Evolutionary conservation across 1,140 invertebrate species (phyloP).

Genomic region (Euura lappo): DNA sequence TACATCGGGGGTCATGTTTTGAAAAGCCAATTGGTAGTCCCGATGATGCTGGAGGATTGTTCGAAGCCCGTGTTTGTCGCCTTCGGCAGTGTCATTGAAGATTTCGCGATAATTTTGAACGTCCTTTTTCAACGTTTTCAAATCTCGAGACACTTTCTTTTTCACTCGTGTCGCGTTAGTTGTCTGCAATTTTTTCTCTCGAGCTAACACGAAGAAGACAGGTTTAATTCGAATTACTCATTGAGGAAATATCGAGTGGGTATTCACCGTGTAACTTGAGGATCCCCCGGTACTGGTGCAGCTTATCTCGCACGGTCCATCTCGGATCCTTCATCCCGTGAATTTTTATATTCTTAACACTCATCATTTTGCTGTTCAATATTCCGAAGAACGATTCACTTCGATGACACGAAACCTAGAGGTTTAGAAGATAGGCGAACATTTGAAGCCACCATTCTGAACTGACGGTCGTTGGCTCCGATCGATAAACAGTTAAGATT

Average conservation of each 20-base stretch:
- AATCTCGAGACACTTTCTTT: constrained; percentile 62
- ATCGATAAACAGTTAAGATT: neutral
- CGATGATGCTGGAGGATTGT: constrained; percentile 62
- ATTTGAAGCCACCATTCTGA: neutral
- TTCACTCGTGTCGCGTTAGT: constrained; percentile 61
- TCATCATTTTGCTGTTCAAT: constrained; percentile 55
- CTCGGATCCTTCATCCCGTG: constrained; percentile 66
- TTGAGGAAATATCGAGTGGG: neutral
- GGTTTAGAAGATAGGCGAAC: neutral
- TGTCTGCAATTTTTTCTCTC: constrained; percentile 64
- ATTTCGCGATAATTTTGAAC: constrained; percentile 63
- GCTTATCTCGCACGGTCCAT: constrained; percentile 69
- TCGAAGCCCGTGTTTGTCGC: constrained; percentile 63
- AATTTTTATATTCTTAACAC: constrained; percentile 62
- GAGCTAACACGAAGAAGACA: constrained; percentile 47
- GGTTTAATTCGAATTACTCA: too few relatives aligned
- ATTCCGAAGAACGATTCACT: neutral
- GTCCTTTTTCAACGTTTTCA: constrained; percentile 61
- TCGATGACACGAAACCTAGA: neutral
- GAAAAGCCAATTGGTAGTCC: constrained; percentile 64
- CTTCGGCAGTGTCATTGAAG: constrained; percentile 61
- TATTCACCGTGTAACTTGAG: constrained; percentile 67
- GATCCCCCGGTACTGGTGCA: constrained; percentile 67
- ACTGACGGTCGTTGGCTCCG: neutral
- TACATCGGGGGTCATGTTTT: constrained; percentile 62